phyloP scores from a whole-genome alignment of 2,888 invertebrate species.

The Dolichomitus sp. region DNA sequence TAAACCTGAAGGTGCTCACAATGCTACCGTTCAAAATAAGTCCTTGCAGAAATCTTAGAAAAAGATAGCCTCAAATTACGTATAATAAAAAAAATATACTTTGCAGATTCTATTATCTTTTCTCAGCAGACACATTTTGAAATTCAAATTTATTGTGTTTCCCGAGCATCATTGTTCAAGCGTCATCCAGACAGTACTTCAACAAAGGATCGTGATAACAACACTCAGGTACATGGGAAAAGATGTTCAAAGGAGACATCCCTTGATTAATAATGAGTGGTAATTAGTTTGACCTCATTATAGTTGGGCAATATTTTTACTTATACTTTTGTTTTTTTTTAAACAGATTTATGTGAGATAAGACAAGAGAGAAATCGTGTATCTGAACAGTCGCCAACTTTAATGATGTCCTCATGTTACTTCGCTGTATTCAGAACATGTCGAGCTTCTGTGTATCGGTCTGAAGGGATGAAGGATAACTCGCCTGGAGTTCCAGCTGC shows the following conservation, averaged over 20 bases:
- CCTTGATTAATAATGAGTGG: slow-evolving; percentile 22
- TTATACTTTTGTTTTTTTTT: neutral
- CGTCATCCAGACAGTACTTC: neutral
- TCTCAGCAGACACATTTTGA: neutral
- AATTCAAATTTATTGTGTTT: slow-evolving; percentile 1
- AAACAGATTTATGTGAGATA: neutral
- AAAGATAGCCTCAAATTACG: neutral
- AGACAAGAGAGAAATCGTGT: neutral
- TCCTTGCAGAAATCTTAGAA: neutral
- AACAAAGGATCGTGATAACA: slow-evolving; percentile 42
- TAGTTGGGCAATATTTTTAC: neutral
- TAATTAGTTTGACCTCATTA: slow-evolving; percentile 59
- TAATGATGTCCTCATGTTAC: neutral
- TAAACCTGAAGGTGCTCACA: neutral
- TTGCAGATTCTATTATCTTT: neutral
- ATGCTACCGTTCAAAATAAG: neutral
- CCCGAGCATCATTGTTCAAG: neutral
- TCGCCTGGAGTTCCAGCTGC: slow-evolving; percentile 35
- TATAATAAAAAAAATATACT: neutral
- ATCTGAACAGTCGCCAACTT: neutral
- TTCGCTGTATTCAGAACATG: slow-evolving; percentile 26
- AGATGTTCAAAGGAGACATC: slow-evolving; percentile 6
- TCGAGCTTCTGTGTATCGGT: slow-evolving; percentile 30
- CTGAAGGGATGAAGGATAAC: slow-evolving; percentile 56
- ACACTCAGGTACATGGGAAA: neutral